Base-by-base conservation (phyloP, 2,797 vertebrate species). In the Acanthis flammea region DNA sequence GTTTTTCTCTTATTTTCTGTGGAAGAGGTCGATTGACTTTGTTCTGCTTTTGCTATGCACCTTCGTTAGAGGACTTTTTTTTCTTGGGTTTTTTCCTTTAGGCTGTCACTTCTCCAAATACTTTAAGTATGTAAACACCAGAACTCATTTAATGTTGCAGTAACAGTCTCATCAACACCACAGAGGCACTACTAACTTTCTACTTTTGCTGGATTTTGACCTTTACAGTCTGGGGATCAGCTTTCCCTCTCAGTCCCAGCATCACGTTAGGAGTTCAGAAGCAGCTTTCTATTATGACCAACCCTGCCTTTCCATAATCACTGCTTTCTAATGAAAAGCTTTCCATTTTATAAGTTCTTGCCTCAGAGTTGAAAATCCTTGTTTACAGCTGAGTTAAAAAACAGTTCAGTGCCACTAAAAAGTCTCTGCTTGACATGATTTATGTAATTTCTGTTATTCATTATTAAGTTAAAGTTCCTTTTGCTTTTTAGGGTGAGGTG, bases 341-440 rank as follows among this genome's bases (percentile, higher is more conserved):
- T 94, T 90, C 50, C 24, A 78, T 81, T 90, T 93, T 45, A 31
- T 67, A 86, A 90, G 58, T 63, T 94, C 67, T 93, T 91, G 53
- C 50, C 67, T 84, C 57, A 51, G 39, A 77, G 57, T 22, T 93
- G 88, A 93, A 95, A 94, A 88, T 83, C 72, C 72, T 83, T 86
- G 83, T 73, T 94, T 90, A 92, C 65, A 81, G 65, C 66, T 44
- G 73, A 88, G 61, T 92, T 92, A 83, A 93, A 95, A 88, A 90
- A 24, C 55, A 54, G 28, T 41, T 90, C 42, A 70, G 68, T 58
- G 28, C 79, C 41, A 51, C 68, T 73, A 60, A 82, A 90, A 79
- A 19, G 31, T 45, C 76, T 48, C 44, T 51, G 39, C 45, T 82
- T 76, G 51, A 92, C 57, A 42, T 67, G 82, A 75, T 90, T 74